Conservation (phyloP, 2,797 vertebrate genomes). For the Eulemur mongoz region DNA sequence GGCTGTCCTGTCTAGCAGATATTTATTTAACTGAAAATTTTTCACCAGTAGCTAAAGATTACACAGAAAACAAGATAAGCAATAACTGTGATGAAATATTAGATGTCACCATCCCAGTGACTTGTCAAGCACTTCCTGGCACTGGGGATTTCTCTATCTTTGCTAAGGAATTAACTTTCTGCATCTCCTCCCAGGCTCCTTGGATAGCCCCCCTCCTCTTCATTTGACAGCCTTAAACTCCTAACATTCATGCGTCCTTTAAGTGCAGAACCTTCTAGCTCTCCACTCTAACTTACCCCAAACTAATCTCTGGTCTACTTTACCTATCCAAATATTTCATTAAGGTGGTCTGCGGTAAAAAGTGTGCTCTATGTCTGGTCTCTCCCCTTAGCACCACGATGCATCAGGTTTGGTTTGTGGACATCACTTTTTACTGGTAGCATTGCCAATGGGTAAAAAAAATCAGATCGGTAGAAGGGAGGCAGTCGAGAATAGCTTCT, state of each 20-base stretch:
- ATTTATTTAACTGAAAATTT: background rate
- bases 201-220: background rate
- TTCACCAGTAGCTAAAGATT: background rate
- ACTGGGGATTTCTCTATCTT: background rate
- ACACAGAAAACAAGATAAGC: background rate
- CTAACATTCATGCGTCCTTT: background rate
- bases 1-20: background rate
- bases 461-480: background rate
- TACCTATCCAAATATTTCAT: background rate
- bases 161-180: background rate
- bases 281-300: background rate
- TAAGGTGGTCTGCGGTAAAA: background rate
- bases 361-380: background rate
- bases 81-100: conserved; percentile 11
- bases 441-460: background rate
- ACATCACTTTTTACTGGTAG: background rate
- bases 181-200: fast-evolving
- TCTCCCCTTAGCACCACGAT: background rate
- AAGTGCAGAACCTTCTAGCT: background rate
- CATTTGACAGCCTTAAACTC: background rate
- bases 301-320: background rate
- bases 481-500: background rate
- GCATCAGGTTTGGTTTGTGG: background rate
- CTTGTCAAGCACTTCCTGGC: background rate
- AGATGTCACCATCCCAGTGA: background rate